Base-by-base conservation (phyloP, 2,888 invertebrate genomes). In the Clunio marinus region DNA sequence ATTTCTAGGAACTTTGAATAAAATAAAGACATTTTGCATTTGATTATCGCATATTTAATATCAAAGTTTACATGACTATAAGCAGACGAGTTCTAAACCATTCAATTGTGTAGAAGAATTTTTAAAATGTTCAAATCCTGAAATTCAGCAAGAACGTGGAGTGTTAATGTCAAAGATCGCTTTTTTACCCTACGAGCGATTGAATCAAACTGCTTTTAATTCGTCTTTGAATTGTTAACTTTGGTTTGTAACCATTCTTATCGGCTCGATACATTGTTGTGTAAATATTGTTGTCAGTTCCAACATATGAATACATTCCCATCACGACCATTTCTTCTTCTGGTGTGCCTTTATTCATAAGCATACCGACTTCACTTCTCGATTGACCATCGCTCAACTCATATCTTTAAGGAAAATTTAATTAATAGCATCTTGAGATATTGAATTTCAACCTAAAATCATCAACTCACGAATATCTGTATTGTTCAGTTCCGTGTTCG, bases 231-330 rank as follows among this genome's bases (percentile, higher is more conserved):
- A 41, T 15, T n/a, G 41, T 41, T 10, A 41, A 41, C 15, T 41
- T 41, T 1, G 82, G 81, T 74, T 81, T 81, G 76, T 79, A 83
- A 70, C 83, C 83, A 71, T 82, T 80, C 73, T 83, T 81, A 72
- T 83, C 82, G 69, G 83, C 83, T 1, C 77, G 77, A 72, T 81
- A 83, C 60, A 73, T 77, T 2, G 82, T 75, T 55, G 78, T 78
- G 71, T 80, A 78, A 58, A 75, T 75, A 68, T 78, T 76, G 65
- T 83, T 83, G 72, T 83, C 82, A 13, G 78, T 75, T 37, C 77
- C 79, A 13, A 77, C 72, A 75, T 79, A 82, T 59, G 78, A 76
- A 69, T 78, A 77, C 20, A 76, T 76, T 17, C 82, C 82, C 24
- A 75, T 76, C 2, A 81, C 80, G 0, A 76, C 75, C 28, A 81